Evolutionary conservation across 1,140 invertebrate species (phyloP), one percentile per base, ranked within the genome.

Genomic region (Anthonomus grandis): DNA sequence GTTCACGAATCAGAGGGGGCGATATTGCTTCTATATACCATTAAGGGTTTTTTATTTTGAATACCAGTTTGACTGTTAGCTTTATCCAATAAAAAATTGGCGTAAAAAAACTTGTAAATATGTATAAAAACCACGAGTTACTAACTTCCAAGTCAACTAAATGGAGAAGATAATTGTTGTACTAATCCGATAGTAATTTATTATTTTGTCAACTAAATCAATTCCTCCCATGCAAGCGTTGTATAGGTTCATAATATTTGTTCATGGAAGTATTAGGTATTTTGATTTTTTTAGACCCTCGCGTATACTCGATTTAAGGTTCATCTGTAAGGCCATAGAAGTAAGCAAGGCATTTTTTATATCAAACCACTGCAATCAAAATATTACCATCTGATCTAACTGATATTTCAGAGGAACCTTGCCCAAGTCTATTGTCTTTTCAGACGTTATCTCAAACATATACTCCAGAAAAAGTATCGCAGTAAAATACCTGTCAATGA

Each of bases 171-270:
- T 13, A 22, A 36, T 46, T 17, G 2, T 54, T 12, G 22, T 18
- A 22, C 13, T n/a, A 13, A 58, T 37, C 6, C 48, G 31, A 39
- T 58, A 58, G 25, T 59, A 57, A 21, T 24, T 53, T 13, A 53
- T 59, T 19, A 52, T 46, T 38, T 49, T 31, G 22, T 58, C 56
- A 22, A 52, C 45, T 9, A 52, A 24, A 24, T 58, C 56, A 37
- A 58, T 53, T n/a, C 56, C 56, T 39, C 48, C 56, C 56, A 58
- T 58, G 17, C 36, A 36, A 13, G 27, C n/a, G 25, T 56, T 36
- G 46, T 51, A 56, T 34, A 6, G 34, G n/a, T 36, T 38, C 9
- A 56, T 25, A 12, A 51, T 41, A 24, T 50, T 50, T 37, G 48
- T 25, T 50, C 48, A 38, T 18, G 48, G 48, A 21, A 50, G 12